These are phyloP conservation scores for Colletes latitarsis DNA, from an alignment of 1,140 invertebrate genomes.

Conservation along the genomic window DNA sequence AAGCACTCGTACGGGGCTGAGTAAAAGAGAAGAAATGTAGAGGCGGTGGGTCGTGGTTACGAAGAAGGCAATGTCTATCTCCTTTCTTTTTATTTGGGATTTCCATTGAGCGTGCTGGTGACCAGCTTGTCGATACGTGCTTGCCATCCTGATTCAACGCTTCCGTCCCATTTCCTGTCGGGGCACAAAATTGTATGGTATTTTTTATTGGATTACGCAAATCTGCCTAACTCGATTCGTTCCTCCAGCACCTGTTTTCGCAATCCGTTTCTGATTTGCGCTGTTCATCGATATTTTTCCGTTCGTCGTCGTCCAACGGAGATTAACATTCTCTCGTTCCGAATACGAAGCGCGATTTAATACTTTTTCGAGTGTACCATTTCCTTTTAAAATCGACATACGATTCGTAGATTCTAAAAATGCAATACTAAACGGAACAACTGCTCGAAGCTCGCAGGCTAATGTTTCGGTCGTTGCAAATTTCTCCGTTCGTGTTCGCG, in stretches of 20 bases:
- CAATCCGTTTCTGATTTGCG: conserved; percentile 19
- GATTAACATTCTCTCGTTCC: too few relatives aligned
- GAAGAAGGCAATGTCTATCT: conserved; percentile 50
- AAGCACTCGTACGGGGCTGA: conserved; percentile 44
- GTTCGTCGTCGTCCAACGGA: too few relatives aligned
- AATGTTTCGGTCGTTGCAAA: too few relatives aligned
- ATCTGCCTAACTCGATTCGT: conserved; percentile 53
- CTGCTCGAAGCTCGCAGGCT: too few relatives aligned
- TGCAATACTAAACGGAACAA: too few relatives aligned
- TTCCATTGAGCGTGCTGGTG: conserved; percentile 62
- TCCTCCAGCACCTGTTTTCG: background rate
- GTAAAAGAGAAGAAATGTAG: conserved; percentile 12
- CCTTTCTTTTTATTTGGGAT: conserved; percentile 66
- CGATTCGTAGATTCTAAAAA: too few relatives aligned
- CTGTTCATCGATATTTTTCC: background rate
- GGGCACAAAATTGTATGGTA: conserved; percentile 60
- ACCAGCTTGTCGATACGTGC: conserved; percentile 75
- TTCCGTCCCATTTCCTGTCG: conserved; percentile 31
- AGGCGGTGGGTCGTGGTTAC: conserved; percentile 15
- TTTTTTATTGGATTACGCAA: conserved; percentile 55
- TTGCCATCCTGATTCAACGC: conserved; percentile 59
- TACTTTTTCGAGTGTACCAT: too few relatives aligned
- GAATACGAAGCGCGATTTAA: too few relatives aligned
- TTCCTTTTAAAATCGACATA: too few relatives aligned
- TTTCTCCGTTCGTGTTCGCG: too few relatives aligned